Evolutionary conservation across 30 jellyfish, hydroid and myxozoan species (phyloP).

Genomic region (Aurelia aurita): DNA sequence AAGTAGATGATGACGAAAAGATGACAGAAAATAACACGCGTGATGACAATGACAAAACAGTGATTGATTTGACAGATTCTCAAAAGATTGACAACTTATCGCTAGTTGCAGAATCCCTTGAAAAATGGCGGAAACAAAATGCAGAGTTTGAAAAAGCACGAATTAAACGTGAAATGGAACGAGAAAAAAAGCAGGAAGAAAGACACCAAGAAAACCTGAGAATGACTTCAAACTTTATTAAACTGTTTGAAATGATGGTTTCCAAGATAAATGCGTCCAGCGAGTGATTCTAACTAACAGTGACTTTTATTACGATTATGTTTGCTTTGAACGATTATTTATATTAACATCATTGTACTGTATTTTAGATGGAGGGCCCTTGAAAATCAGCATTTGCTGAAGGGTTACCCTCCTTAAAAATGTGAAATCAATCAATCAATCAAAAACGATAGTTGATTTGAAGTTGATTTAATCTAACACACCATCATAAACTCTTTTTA

Average conservation of each 20-base stretch:
- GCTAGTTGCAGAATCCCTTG: slow-evolving; percentile 13
- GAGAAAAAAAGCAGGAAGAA: slow-evolving; percentile 51
- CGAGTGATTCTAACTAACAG: background rate
- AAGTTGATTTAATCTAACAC: too few relatives aligned
- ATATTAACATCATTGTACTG: too few relatives aligned
- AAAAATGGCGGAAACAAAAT: slow-evolving; percentile 57
- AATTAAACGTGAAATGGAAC: slow-evolving; percentile 32
- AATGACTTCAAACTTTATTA: slow-evolving; percentile 37
- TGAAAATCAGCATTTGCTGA: too few relatives aligned
- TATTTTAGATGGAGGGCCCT: too few relatives aligned
- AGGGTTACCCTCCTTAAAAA: too few relatives aligned
- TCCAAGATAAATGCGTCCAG: slow-evolving; percentile 12
- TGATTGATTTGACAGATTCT: slow-evolving; percentile 28
- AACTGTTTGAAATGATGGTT: slow-evolving; percentile 54
- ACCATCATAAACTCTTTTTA: too few relatives aligned
- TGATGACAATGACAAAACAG: background rate
- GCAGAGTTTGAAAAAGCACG: slow-evolving; percentile 38
- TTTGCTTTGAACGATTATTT: too few relatives aligned
- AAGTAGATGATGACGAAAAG: too few relatives aligned
- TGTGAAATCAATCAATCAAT: too few relatives aligned
- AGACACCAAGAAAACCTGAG: slow-evolving; percentile 40
- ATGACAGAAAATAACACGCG: too few relatives aligned
- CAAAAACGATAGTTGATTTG: too few relatives aligned
- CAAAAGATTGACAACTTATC: background rate
- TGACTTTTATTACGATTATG: too few relatives aligned